Conservation (phyloP, 2,113 vertebrate species). For the Cavia porcellus region DNA sequence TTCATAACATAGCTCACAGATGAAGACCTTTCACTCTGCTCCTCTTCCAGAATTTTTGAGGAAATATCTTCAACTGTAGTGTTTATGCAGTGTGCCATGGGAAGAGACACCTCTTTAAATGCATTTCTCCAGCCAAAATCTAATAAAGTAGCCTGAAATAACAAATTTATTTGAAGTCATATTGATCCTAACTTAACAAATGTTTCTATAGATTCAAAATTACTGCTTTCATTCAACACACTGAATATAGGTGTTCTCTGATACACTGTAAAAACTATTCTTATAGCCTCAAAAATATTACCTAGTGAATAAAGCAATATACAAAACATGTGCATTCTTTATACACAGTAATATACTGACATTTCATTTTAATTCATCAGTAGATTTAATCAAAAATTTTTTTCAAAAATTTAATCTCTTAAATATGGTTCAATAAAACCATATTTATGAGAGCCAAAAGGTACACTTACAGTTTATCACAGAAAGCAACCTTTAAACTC, state of each 20-base stretch:
- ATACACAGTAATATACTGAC: conserved; percentile 72
- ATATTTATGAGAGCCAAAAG: conserved; percentile 73
- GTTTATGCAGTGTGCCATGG: conserved; percentile 92
- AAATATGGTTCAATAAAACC: conserved; percentile 75
- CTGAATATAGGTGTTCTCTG: conserved; percentile 34
- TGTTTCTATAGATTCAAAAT: conserved; percentile 71
- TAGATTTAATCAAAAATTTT: conserved; percentile 73
- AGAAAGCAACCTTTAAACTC: conserved; percentile 77
- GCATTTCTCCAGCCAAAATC: conserved; percentile 95
- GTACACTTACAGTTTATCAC: conserved; percentile 72
- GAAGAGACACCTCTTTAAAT: conserved; percentile 91
- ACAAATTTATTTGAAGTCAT: conserved; percentile 73
- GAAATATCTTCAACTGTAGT: conserved; percentile 92
- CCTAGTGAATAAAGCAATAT: conserved; percentile 62
- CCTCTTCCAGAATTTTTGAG: conserved; percentile 91
- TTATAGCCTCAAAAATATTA: conserved; percentile 69
- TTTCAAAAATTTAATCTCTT: conserved; percentile 79
- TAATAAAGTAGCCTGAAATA: conserved; percentile 89
- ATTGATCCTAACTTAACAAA: conserved; percentile 59
- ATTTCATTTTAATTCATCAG: conserved; percentile 75
- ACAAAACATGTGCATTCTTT: conserved; percentile 73
- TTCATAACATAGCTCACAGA: conserved; percentile 83
- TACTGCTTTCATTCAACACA: conserved; percentile 50
- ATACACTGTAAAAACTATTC: conserved; percentile 64
- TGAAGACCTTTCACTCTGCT: conserved; percentile 88